Percentiles rank a stretch among this genome's conserved stretches.
Conservation (phyloP, 1,140 invertebrate genomes). For the Dufourea novaeangliae region DNA sequence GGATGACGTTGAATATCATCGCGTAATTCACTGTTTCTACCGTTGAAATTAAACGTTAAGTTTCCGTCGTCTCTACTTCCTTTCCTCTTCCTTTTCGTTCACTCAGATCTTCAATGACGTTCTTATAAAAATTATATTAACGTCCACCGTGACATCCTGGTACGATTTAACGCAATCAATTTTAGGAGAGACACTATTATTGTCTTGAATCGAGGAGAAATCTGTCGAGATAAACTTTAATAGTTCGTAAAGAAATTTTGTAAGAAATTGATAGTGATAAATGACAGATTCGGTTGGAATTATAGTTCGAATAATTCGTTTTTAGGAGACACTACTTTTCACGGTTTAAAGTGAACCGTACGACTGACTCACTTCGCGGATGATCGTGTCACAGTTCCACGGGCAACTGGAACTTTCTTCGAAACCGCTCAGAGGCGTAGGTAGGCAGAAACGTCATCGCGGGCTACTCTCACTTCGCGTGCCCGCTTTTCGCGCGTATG, state of each 20-base stretch:
- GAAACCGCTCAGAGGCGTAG: conserved; percentile 72
- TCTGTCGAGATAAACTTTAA: background rate
- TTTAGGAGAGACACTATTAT: background rate
- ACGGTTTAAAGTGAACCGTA: background rate
- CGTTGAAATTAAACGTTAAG: conserved; percentile 5
- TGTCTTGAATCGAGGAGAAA: background rate
- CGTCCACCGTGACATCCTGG: background rate
- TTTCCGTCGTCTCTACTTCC: background rate
- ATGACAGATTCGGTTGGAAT: too few relatives aligned
- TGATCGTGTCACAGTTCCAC: conserved; percentile 55
- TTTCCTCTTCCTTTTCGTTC: background rate
- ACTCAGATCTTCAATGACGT: background rate
- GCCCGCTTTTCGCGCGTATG: conserved; percentile 4
- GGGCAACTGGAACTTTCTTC: conserved; percentile 72
- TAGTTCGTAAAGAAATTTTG: background rate
- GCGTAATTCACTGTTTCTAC: background rate
- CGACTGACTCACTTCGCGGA: conserved; percentile 27
- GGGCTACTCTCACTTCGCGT: conserved; percentile 70
- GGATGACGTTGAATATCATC: conserved; percentile 30
- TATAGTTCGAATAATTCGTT: background rate
- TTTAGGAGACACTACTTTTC: background rate
- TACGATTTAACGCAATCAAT: background rate
- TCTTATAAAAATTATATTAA: background rate
- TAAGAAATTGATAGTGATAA: background rate
- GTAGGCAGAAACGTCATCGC: conserved; percentile 67